Base-by-base conservation (phyloP, 2,888 invertebrate species). In the Elgonia sp. region DNA sequence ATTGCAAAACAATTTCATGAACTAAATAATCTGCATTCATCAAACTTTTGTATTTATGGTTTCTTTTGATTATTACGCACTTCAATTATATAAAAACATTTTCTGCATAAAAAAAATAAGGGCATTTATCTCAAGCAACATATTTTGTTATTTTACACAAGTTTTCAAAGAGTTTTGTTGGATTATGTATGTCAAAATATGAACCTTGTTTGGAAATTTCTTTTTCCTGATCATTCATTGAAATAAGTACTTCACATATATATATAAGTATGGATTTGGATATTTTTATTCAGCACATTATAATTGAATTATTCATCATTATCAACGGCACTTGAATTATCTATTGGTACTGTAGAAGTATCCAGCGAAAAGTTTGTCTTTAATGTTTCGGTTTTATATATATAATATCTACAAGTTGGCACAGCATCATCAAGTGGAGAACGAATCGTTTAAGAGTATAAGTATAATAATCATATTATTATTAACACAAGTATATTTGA, bases 111-210 rank as follows among this genome's bases (percentile, higher is more conserved):
- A 29, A 29, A 3, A 29, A 29, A 1, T 29, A 29, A 29, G 46
- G 14, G 7, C 14, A 46, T 46, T 46, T 46, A 46, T 46, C 20
- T n/a, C n/a, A n/a, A 8, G 18, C 55, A 9, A 65, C 63, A 76
- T 76, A 76, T 76, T 76, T 57, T 76, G 77, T 77, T 77, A 77
- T 77, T 77, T 77, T 77, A 77, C 77, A 77, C 12, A 40, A 12
- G 37, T 53, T 55, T 62, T 76, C 12, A 75, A 29, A 62, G 14
- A 55, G 12, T 55, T 72, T 40, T 16, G 18, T 40, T 40, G 0
- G n/a, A n/a, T 40, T 20, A 57, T 42, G n/a, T 12, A 46, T 46
- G 46, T 46, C 14, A 57, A 16, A 8, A 55, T 55, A 6, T 55
- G 10, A 53, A 53, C 53, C 53, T 53, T 16, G 53, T 53, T 53